Conservation (phyloP, 2,797 vertebrate species). For the Hemibagrus guttatus region DNA sequence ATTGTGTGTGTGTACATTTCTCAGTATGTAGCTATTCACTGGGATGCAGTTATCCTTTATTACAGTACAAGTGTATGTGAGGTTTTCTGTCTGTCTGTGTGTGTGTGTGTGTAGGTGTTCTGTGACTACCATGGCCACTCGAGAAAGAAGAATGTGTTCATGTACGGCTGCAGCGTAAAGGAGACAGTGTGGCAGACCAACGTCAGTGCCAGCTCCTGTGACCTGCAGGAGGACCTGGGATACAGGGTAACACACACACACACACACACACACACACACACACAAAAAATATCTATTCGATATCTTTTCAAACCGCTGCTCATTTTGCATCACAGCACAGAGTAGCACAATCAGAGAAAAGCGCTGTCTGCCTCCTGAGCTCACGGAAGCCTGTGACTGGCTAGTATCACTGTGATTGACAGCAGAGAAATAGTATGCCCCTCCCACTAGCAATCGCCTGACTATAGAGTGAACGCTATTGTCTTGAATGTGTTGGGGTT, state of each 20-base stretch:
- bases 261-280: slow-evolving; percentile 15
- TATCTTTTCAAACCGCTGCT: too few species aligned
- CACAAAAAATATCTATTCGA: not conserved
- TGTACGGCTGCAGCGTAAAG: slow-evolving; percentile 98
- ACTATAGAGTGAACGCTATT: not conserved
- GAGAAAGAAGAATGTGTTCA: slow-evolving; percentile 98
- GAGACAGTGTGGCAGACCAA: slow-evolving; percentile 94
- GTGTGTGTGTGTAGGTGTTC: slow-evolving; percentile 80
- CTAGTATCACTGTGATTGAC: not conserved
- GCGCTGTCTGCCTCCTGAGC: not conserved
- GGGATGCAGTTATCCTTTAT: not conserved
- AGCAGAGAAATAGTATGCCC: not conserved
- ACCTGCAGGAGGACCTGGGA: slow-evolving; percentile 86
- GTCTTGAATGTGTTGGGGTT: too few species aligned
- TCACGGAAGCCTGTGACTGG: not conserved
- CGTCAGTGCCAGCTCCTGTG: slow-evolving; percentile 79
- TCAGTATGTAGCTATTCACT: slow-evolving; percentile 2
- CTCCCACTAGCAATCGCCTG: not conserved
- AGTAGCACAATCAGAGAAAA: too few species aligned
- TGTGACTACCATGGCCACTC: slow-evolving; percentile 99
- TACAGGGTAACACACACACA: slow-evolving; percentile 78
- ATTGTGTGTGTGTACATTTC: not conserved
- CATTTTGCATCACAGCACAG: too few species aligned
- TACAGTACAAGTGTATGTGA: not conserved
- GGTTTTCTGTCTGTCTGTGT: slow-evolving; percentile 13